phyloP scores from a whole-genome alignment of 2,888 invertebrate species.

The Latheticus oryzae region DNA sequence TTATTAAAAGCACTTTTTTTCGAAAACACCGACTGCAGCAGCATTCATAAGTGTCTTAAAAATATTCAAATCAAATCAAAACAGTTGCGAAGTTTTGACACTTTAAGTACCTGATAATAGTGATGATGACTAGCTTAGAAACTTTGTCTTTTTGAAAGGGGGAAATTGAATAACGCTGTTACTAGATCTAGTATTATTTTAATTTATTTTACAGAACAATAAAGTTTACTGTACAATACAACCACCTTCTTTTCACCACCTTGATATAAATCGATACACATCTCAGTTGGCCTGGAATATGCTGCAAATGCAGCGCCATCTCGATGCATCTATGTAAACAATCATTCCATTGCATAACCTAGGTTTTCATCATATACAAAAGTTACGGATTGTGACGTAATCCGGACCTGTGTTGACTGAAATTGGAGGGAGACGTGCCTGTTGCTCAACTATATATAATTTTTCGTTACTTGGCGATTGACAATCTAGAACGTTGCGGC shows the following conservation, averaged over 20 bases:
- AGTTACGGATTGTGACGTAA: background rate
- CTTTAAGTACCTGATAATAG: conserved; percentile 31
- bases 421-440: too few species aligned
- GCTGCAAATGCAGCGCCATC: conserved; percentile 10
- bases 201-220: conserved; percentile 20
- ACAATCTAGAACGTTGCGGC: conserved; percentile 18
- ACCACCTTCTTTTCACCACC: background rate
- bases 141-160: conserved; percentile 22
- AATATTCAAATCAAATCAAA: conserved; percentile 1
- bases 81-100: conserved; percentile 21
- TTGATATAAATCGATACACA: conserved; percentile 8
- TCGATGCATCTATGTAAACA: background rate
- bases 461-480: conserved; percentile 2
- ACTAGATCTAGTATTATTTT: conserved; percentile 18
- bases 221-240: conserved; percentile 27
- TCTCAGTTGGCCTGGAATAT: conserved; percentile 1
- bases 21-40: conserved; percentile 4
- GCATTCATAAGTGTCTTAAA: conserved; percentile 37
- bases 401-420: conserved; percentile 10
- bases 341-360: background rate
- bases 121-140: conserved; percentile 16
- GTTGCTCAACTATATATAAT: conserved; percentile 8
- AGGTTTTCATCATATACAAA: too few species aligned
- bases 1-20: conserved; percentile 1
- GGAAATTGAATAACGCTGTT: conserved; percentile 29